Percentiles rank a stretch among this genome's conserved stretches.
These are phyloP conservation scores for Calidris pugnax DNA, from an alignment of 2,113 vertebrate genomes.

Conservation along the genomic window DNA sequence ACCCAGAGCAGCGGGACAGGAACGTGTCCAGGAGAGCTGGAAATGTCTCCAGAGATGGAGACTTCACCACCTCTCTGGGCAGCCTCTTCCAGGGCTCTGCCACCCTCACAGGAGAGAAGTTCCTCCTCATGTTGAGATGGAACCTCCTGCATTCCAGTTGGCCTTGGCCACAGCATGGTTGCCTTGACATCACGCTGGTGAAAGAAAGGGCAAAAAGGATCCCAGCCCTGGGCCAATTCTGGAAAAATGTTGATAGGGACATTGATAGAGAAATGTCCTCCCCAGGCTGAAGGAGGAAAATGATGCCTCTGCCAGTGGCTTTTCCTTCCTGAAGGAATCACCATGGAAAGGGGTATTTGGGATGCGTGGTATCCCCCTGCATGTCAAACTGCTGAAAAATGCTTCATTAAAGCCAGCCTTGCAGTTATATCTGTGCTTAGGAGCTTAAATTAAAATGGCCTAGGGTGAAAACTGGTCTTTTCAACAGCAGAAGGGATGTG, in stretches of 20 bases:
- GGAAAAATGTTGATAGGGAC: background rate
- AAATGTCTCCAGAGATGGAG: too few species aligned
- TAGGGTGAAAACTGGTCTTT: background rate
- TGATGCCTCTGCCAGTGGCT: background rate
- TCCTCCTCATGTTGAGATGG: too few species aligned
- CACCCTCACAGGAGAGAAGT: too few species aligned
- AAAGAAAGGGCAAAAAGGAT: background rate
- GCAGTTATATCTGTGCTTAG: background rate
- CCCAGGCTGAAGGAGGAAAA: background rate
- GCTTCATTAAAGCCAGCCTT: background rate
- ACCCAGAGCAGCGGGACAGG: too few species aligned
- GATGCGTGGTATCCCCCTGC: background rate
- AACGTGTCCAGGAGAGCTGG: too few species aligned
- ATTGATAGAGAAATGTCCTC: background rate
- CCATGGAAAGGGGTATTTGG: background rate
- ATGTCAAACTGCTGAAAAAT: background rate
- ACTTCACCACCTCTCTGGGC: too few species aligned
- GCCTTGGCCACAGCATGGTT: too few species aligned
- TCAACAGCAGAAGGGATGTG: background rate
- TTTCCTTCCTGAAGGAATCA: background rate
- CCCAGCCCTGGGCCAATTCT: background rate
- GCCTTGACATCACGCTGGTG: too few species aligned
- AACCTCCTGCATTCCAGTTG: too few species aligned
- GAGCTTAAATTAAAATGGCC: background rate
- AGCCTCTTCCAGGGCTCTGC: too few species aligned